phyloP scores from a whole-genome alignment of 2,888 invertebrate species.

The Diloba caeruleocephala region DNA sequence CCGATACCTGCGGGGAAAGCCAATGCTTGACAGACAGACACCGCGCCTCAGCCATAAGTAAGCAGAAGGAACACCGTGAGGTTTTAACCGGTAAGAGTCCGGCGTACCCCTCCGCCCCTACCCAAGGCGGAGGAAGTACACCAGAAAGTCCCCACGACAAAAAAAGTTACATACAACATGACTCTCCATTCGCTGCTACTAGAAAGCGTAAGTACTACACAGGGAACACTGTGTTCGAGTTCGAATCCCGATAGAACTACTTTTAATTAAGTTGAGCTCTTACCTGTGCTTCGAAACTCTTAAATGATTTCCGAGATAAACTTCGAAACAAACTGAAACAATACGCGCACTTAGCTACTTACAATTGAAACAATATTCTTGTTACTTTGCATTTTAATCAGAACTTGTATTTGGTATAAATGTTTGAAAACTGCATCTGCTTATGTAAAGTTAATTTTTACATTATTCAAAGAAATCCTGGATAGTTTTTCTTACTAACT shows the following conservation, averaged over 20 bases:
- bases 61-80: too few species aligned
- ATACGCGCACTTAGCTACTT: slow-evolving; percentile 70
- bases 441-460: slow-evolving; percentile 40
- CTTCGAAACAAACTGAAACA: slow-evolving; percentile 72
- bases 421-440: slow-evolving; percentile 43
- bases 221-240: slow-evolving; percentile 43
- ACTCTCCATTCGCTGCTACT: slow-evolving; percentile 21
- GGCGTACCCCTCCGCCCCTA: too few species aligned
- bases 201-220: slow-evolving; percentile 48
- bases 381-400: slow-evolving; percentile 62
- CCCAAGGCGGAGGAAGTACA: too few species aligned
- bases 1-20: too few species aligned
- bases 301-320: slow-evolving; percentile 77
- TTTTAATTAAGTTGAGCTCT: slow-evolving; percentile 77
- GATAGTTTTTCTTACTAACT: slow-evolving; percentile 34
- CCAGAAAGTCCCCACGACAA: too few species aligned
- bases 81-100: too few species aligned
- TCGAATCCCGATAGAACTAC: slow-evolving; percentile 66
- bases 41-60: too few species aligned
- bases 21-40: too few species aligned
- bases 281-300: slow-evolving; percentile 71
- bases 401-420: slow-evolving; percentile 49
- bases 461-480: slow-evolving; percentile 42
- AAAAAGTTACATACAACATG: slow-evolving; percentile 15
- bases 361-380: slow-evolving; percentile 57